Base-by-base conservation (phyloP, 2,113 vertebrate genomes). In the Hypocryptadius cinnamomeus region DNA sequence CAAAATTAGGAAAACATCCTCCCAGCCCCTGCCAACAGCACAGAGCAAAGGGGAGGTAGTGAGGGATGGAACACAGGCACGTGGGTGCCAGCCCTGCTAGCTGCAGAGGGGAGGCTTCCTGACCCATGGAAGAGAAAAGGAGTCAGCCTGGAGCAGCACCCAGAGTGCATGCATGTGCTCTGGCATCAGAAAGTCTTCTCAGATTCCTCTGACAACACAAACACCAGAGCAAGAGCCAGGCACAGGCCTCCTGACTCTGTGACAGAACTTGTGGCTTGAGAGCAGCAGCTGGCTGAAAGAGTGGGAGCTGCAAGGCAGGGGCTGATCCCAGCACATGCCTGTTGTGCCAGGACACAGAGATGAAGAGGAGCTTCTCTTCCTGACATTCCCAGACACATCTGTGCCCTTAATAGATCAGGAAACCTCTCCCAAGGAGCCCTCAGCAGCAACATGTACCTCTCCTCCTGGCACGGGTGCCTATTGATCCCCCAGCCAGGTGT, bases 1-100 rank as follows among this genome's bases (percentile, higher is more conserved):
- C 25, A 77, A 53, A 92, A 86, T 40, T 15, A 77, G 42, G 68
- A 70, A 92, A 79, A 72, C 54, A 45, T 79, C 63, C 24, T 79
- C 27, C 16, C 31, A 35, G 71, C 19, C 57, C 35, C 51, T 87
- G 60, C 51, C 78, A 94, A 11, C 24, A 60, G n/a, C 73, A 11
- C 42, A 71, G 4, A 76, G 69, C 44, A 77, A 51, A 72, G 33
- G 3, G 24, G 22, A 51, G 13, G 48, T 5, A 28, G 25, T 0
- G 0, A 59, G 22, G 44, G 35, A 33, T 28, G 3, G 1, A 63
- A 76, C 22, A 33, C 8, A 68, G 45, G 20, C 64, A 47, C 3
- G 0, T 16, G 33, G 31, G 47, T 54, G 63, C 35, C 74, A 81
- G 51, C n/a, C 35, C 42, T 2, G 2, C n/a, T 16, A 48, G 24